These are phyloP conservation scores for Eristalis tenax DNA, from an alignment of 2,888 invertebrate species.

Conservation along the genomic window DNA sequence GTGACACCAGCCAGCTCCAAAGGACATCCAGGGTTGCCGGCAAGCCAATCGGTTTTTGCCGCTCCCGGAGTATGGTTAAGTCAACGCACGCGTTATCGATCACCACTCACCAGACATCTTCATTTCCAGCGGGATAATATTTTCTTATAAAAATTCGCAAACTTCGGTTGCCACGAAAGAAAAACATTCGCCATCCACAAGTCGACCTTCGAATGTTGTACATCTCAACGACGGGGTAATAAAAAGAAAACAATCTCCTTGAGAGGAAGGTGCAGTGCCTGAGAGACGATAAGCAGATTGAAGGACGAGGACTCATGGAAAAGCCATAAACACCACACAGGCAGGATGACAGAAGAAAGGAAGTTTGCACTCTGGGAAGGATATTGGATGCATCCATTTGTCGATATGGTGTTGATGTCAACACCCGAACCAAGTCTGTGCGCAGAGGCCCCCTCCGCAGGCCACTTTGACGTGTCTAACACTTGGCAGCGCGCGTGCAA, in stretches of 20 bases:
- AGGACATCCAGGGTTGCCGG: neutral
- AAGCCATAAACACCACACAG: neutral
- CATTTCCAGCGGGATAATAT: neutral
- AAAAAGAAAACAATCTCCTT: neutral
- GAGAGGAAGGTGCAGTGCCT: neutral
- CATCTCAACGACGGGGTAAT: neutral
- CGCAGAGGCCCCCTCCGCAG: neutral
- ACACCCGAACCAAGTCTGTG: too few relatives aligned
- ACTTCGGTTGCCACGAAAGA: neutral
- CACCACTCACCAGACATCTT: neutral
- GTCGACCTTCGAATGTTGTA: neutral
- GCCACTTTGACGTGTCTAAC: neutral
- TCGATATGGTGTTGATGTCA: neutral
- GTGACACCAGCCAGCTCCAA: neutral
- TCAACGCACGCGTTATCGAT: neutral
- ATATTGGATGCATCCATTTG: neutral
- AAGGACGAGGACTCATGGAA: neutral
- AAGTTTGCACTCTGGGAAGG: too few relatives aligned
- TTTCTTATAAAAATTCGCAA: neutral
- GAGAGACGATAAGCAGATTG: neutral
- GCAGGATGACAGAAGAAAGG: neutral
- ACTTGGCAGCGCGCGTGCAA: neutral
- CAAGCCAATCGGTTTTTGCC: neutral
- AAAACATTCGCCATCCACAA: neutral
- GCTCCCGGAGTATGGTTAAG: neutral